Conservation (phyloP, 2,113 vertebrate genomes). For the Cyanistes caeruleus region DNA sequence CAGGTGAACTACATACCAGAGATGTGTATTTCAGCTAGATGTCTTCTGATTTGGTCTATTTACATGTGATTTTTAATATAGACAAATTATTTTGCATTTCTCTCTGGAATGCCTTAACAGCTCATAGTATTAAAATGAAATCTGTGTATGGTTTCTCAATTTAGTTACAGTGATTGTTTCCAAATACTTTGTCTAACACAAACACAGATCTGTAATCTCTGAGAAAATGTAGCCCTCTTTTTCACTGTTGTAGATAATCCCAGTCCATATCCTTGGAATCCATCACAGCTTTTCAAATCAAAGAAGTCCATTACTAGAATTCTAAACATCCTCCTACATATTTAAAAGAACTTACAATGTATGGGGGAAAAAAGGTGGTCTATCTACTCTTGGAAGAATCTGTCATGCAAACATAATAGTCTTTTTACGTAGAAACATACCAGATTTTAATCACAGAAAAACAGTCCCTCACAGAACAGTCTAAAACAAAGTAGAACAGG, state of each 20-base stretch:
- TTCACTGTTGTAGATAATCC: background rate
- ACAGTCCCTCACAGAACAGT: background rate
- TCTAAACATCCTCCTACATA: background rate
- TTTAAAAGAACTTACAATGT: background rate
- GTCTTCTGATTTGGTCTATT: background rate
- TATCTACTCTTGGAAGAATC: background rate
- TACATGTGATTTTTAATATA: background rate
- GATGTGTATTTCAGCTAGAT: background rate
- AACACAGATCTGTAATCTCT: background rate
- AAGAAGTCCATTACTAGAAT: background rate
- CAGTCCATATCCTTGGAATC: background rate
- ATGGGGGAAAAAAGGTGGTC: background rate
- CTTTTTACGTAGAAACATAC: background rate
- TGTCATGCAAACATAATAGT: background rate
- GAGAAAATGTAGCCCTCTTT: background rate
- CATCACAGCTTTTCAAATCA: background rate
- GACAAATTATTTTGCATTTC: background rate
- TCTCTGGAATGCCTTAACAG: background rate
- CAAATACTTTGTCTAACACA: background rate
- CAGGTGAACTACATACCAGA: background rate
- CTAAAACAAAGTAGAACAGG: background rate
- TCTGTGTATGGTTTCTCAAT: background rate
- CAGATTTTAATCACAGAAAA: background rate
- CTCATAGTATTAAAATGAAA: background rate
- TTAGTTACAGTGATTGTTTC: background rate